phyloP scores from a whole-genome alignment of 2,888 invertebrate species.

The Yponomeuta sedellus region DNA sequence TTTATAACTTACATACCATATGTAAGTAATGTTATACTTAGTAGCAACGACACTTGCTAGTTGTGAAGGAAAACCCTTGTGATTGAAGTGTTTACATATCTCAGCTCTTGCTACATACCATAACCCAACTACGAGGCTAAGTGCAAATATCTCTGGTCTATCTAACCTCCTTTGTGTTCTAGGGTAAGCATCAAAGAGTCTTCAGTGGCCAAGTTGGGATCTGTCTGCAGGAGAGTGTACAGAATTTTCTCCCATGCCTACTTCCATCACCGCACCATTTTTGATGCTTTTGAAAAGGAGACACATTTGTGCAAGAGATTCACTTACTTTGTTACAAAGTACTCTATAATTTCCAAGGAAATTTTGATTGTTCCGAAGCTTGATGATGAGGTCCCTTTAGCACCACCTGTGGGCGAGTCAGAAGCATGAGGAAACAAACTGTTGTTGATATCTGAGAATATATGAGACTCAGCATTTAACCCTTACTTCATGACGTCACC shows the following conservation, averaged over 20 bases:
- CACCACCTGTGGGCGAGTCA: constrained; percentile 71
- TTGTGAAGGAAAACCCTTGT: too few relatives aligned
- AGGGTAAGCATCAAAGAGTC: constrained; percentile 99
- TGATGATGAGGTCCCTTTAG: constrained; percentile 82
- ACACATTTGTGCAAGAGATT: constrained; percentile 96
- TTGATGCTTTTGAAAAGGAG: constrained; percentile 98
- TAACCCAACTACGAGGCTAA: too few relatives aligned
- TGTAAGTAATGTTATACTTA: too few relatives aligned
- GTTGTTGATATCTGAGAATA: constrained; percentile 10
- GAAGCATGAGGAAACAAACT: constrained; percentile 55
- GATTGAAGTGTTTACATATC: too few relatives aligned
- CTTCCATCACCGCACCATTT: constrained; percentile 97
- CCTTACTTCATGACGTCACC: not conserved
- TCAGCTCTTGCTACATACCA: too few relatives aligned
- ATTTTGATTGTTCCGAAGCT: constrained; percentile 98
- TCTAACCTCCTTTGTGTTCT: constrained; percentile 53
- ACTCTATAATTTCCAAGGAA: constrained; percentile 98
- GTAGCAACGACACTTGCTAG: too few relatives aligned
- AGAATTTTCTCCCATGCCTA: constrained; percentile 99
- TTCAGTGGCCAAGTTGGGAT: constrained; percentile 98
- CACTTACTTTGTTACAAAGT: constrained; percentile 98
- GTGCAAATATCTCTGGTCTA: too few relatives aligned
- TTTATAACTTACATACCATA: too few relatives aligned
- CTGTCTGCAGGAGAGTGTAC: constrained; percentile 98
- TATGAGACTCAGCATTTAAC: constrained; percentile 1